These are phyloP conservation scores for Macquaria australasica DNA, from an alignment of 2,113 vertebrate species.

Conservation along the genomic window DNA sequence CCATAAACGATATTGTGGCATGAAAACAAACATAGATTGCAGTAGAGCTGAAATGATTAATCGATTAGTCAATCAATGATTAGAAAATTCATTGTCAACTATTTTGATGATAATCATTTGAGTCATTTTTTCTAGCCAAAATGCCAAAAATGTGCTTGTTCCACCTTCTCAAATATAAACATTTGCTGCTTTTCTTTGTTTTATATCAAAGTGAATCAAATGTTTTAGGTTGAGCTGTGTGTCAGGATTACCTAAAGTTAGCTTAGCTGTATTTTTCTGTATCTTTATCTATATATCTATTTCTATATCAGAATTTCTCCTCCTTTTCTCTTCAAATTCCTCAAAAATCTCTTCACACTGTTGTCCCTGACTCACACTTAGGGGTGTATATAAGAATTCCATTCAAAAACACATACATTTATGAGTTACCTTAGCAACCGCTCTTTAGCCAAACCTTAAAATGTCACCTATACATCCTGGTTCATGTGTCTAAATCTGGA, in stretches of 20 bases:
- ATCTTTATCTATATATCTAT: too few relatives aligned
- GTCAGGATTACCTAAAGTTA: too few relatives aligned
- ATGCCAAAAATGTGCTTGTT: neutral
- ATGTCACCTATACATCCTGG: neutral
- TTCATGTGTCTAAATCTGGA: conserved; percentile 8
- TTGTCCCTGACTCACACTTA: neutral
- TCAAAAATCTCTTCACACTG: neutral
- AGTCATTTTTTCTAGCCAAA: too few relatives aligned
- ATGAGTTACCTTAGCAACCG: neutral
- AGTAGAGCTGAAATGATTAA: neutral
- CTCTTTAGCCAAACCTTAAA: neutral
- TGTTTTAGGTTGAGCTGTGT: too few relatives aligned
- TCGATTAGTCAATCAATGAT: too few relatives aligned
- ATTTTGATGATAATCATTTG: neutral
- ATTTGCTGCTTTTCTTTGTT: neutral
- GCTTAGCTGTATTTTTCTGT: too few relatives aligned
- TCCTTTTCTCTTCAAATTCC: neutral
- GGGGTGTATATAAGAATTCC: neutral
- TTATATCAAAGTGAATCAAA: neutral
- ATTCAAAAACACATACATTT: neutral
- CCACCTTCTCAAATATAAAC: neutral
- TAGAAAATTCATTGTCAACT: neutral
- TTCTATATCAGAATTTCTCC: neutral
- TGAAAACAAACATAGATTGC: neutral
- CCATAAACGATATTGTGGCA: neutral